phyloP scores from a whole-genome alignment of 2,113 vertebrate species.

The Delphinus delphis region DNA sequence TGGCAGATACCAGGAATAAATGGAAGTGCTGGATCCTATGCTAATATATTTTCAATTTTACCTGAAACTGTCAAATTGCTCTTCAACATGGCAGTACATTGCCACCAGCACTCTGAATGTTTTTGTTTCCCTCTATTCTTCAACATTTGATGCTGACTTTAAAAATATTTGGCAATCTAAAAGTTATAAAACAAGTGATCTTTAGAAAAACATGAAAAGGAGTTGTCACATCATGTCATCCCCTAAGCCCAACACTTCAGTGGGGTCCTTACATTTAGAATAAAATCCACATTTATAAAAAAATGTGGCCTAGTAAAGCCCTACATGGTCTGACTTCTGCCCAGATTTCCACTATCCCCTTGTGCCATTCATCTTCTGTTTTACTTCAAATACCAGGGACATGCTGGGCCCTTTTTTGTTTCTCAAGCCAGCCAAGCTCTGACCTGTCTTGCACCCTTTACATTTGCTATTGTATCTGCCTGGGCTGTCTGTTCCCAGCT shows the following conservation, averaged over 20 bases:
- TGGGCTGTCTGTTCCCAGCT: background rate
- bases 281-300: background rate
- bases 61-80: background rate
- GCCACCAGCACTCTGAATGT: background rate
- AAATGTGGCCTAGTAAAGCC: background rate
- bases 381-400: background rate
- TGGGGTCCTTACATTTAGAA: background rate
- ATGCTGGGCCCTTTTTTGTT: background rate
- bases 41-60: background rate
- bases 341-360: background rate
- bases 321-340: background rate
- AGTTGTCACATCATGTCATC: background rate
- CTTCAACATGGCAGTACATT: background rate
- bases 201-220: background rate
- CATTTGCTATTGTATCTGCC: background rate
- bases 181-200: background rate
- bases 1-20: background rate
- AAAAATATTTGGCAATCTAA: background rate
- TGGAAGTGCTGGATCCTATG: background rate
- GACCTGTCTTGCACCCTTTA: background rate
- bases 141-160: background rate
- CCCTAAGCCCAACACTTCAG: background rate
- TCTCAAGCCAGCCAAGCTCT: background rate
- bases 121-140: background rate
- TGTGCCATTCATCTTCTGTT: background rate